These are phyloP conservation scores for Galagoides demidoff DNA, from an alignment of 2,797 vertebrate species.

Conservation along the genomic window DNA sequence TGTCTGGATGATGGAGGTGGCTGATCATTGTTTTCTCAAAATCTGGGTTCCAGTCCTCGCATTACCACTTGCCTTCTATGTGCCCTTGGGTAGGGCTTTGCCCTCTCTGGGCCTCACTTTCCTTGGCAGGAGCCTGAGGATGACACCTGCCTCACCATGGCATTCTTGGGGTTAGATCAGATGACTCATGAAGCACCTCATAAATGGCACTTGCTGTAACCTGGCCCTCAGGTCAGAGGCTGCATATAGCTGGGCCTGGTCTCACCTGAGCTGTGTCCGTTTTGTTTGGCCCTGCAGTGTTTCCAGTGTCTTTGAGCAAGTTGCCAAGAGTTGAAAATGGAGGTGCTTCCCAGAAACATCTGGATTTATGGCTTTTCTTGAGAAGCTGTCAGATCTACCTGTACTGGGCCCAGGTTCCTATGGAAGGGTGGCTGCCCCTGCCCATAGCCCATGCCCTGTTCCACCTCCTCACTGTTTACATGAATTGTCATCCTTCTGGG, in stretches of 20 bases:
- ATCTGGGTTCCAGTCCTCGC: background rate
- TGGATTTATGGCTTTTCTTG: background rate
- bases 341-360: background rate
- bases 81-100: background rate
- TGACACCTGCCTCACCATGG: background rate
- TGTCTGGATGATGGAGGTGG: background rate
- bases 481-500: fast-evolving
- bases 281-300: background rate
- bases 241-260: fast-evolving
- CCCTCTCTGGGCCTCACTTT: background rate
- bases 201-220: fast-evolving
- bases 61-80: background rate
- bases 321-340: background rate
- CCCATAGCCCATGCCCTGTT: fast-evolving
- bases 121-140: background rate
- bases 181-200: fast-evolving
- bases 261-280: background rate
- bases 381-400: background rate
- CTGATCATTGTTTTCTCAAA: background rate
- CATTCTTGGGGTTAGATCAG: background rate
- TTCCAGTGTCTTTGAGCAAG: background rate
- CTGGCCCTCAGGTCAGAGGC: fast-evolving
- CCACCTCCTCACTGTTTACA: fast-evolving
- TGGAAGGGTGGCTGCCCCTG: background rate
- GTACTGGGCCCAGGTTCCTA: background rate